These are phyloP conservation scores for Imbricaverruca yamaguchii DNA, from an alignment of 2,888 invertebrate species.

Conservation along the genomic window DNA sequence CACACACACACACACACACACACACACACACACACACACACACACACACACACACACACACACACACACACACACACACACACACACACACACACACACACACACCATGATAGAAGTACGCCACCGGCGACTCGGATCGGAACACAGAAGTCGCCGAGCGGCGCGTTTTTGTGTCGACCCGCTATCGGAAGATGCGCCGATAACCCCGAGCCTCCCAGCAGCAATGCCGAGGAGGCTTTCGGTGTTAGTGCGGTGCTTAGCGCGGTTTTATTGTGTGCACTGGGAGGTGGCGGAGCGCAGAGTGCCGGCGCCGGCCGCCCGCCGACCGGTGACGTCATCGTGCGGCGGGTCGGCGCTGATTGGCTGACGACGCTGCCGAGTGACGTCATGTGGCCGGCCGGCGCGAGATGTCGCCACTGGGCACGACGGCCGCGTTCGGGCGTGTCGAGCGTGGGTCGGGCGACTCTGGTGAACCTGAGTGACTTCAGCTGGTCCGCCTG, in stretches of 20 bases:
- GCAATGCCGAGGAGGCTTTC: not conserved
- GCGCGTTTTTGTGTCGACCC: not conserved
- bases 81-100: not conserved
- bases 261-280: constrained; percentile 5
- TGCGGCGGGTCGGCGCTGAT: too few species aligned
- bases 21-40: not conserved
- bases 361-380: too few species aligned
- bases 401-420: too few species aligned
- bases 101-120: not conserved
- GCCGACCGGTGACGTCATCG: too few species aligned
- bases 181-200: not conserved
- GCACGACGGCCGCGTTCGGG: too few species aligned
- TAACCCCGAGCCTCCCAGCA: not conserved
- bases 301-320: too few species aligned
- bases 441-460: too few species aligned
- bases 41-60: not conserved
- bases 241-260: not conserved
- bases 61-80: not conserved
- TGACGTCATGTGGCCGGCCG: too few species aligned
- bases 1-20: not conserved
- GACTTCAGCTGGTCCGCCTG: too few species aligned
- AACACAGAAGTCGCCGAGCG: not conserved
- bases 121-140: not conserved
- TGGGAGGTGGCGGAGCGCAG: not conserved
- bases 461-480: too few species aligned